Conservation (phyloP, 2,797 vertebrate genomes). For the Coreius guichenoti region DNA sequence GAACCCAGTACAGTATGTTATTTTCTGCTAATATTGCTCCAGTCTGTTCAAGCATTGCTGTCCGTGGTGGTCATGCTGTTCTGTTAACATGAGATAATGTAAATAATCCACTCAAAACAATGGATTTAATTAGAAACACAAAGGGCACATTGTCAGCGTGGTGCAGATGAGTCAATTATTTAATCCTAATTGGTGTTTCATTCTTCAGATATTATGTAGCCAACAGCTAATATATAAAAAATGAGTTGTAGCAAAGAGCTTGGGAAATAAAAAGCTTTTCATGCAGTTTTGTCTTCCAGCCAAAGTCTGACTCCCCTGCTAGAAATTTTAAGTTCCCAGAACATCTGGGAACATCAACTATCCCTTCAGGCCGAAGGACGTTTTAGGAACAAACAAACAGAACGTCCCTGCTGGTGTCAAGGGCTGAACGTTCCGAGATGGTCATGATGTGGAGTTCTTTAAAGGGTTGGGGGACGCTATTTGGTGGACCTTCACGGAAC, state of each 20-base stretch:
- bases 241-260: neutral
- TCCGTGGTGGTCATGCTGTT: neutral
- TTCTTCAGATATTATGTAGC: neutral
- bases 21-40: conserved; percentile 17
- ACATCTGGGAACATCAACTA: too few relatives aligned
- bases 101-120: conserved; percentile 10
- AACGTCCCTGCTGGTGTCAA: too few relatives aligned
- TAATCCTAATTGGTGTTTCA: conserved; percentile 19
- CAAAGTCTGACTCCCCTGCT: neutral
- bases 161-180: neutral
- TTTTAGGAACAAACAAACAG: too few relatives aligned
- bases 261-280: neutral
- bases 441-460: too few relatives aligned
- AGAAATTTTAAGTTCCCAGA: too few relatives aligned
- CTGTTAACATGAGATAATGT: conserved; percentile 8
- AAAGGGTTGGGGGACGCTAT: too few relatives aligned
- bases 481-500: too few relatives aligned
- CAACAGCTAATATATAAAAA: conserved; percentile 24
- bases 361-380: too few relatives aligned
- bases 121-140: conserved; percentile 11
- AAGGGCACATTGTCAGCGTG: neutral
- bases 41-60: conserved; percentile 10
- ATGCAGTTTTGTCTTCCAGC: neutral
- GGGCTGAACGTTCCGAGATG: too few relatives aligned
- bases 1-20: neutral